Base-by-base conservation (phyloP, 2,113 vertebrate genomes). In the Menidia beryllina region DNA sequence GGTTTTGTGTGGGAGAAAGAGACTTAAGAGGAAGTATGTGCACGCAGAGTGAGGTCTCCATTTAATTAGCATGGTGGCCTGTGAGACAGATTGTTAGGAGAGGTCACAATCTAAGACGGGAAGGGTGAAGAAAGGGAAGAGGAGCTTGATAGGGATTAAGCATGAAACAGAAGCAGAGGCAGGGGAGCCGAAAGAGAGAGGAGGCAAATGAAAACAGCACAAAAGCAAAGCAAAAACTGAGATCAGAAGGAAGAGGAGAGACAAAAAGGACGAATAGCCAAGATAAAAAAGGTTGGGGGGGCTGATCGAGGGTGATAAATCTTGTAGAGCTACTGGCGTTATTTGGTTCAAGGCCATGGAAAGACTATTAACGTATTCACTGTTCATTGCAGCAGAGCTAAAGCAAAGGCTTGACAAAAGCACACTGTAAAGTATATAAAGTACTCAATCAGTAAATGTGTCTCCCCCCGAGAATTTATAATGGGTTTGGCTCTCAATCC, bases 11-110 rank as follows among this genome's bases (percentile, higher is more conserved):
- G 72, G 41, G 62, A 75, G 72, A 86, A 79, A 69, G 59, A 72
- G 69, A 81, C 60, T 80, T 85, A 24, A 84, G 49, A 77, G 73
- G 26, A 65, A 67, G 51, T 25, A 55, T 50, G 66, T 38, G 78
- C 1, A 20, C n/a, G 6, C 75, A 68, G 50, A 64, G 72, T 69
- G 71, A 85, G 58, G 75, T 81, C 78, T 75, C 62, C 75, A 81
- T 90, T 91, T 91, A 89, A 93, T 93, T 89, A 92, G 89, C 60
- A 65, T 57, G 67, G 81, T 53, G 50, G 79, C 78, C 79, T 81
- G 7, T 73, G 75, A 84, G 69, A 67, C 20, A 14, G 63, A 56
- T 54, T 63, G 77, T 70, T 84, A 71, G 41, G 63, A 55, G 68
- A 73, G 70, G 83, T 78, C 69, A 69, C 50, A 34, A 62, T 69